These are phyloP conservation scores for Falco novaeseelandiae DNA, from an alignment of 2,797 vertebrate genomes.

Conservation along the genomic window DNA sequence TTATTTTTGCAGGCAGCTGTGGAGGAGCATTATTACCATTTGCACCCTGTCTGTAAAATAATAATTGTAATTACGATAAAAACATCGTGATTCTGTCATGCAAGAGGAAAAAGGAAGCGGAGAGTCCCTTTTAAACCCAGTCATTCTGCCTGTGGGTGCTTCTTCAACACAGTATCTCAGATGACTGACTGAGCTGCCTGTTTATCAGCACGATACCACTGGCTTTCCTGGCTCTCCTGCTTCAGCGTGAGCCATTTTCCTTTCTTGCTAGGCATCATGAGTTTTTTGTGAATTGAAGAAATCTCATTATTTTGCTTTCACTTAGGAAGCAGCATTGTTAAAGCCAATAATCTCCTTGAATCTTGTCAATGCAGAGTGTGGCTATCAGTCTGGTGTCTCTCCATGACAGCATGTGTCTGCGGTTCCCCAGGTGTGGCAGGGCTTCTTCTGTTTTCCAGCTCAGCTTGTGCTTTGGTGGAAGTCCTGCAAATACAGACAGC, in stretches of 20 bases:
- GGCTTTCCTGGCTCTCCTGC: background rate
- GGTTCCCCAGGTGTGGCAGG: background rate
- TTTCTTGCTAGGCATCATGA: background rate
- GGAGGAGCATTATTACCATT: background rate
- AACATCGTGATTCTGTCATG: background rate
- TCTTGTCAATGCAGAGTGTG: no score
- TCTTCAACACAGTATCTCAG: fast-evolving
- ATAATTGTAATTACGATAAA: background rate
- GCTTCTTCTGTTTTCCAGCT: background rate
- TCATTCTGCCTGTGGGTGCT: background rate
- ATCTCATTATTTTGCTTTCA: background rate
- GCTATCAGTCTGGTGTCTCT: background rate
- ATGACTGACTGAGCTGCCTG: background rate
- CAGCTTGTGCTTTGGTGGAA: background rate
- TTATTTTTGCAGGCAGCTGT: background rate
- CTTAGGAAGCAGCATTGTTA: background rate
- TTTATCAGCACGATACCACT: background rate
- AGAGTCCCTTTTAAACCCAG: background rate
- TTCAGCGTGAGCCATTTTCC: background rate
- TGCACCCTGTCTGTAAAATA: background rate
- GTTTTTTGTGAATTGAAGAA: background rate
- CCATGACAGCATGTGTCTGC: background rate
- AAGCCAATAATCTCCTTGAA: background rate
- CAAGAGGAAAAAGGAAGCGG: background rate
- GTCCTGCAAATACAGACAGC: background rate